A percentile compares a stretch with the other conserved stretches of the same genome.
phyloP scores from a whole-genome alignment of 2,888 invertebrate genomes.

The Cetonia aurata region DNA sequence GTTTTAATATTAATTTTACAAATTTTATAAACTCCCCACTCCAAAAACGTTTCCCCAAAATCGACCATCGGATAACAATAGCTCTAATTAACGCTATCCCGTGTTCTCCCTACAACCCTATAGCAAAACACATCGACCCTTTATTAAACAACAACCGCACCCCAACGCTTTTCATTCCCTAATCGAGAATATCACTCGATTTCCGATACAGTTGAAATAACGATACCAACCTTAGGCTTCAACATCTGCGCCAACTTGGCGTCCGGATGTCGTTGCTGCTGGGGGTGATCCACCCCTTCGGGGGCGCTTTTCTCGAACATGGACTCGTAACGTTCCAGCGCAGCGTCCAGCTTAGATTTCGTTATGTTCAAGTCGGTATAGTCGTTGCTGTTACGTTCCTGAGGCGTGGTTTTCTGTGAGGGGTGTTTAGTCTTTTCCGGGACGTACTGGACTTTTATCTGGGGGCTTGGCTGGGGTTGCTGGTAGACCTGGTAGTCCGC shows the following conservation, averaged over 20 bases:
- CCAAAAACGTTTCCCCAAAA: no score
- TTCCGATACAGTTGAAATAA: no score
- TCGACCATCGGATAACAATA: no score
- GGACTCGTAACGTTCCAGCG: slow-evolving; percentile 53
- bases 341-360: slow-evolving; percentile 52
- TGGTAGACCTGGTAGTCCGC: slow-evolving; percentile 33
- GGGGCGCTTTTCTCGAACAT: slow-evolving; percentile 48
- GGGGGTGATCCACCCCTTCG: slow-evolving; percentile 20
- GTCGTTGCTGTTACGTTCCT: slow-evolving; percentile 5
- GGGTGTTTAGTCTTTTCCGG: slow-evolving; percentile 14
- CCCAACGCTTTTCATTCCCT: no score
- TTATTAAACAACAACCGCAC: no score
- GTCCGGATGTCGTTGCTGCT: slow-evolving; percentile 32
- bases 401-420: not conserved
- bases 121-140: no score
- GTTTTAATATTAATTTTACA: no score
- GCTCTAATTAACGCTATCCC: no score
- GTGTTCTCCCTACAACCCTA: no score
- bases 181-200: no score
- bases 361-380: slow-evolving; percentile 47
- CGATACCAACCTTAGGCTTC: slow-evolving; percentile 55
- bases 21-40: no score
- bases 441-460: slow-evolving; percentile 2
- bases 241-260: slow-evolving; percentile 52
- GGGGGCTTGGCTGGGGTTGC: not conserved